Evolutionary conservation across 2,888 invertebrate genomes (phyloP), one percentile per base, ranked within the genome.

Genomic region (Lottia scabra): DNA sequence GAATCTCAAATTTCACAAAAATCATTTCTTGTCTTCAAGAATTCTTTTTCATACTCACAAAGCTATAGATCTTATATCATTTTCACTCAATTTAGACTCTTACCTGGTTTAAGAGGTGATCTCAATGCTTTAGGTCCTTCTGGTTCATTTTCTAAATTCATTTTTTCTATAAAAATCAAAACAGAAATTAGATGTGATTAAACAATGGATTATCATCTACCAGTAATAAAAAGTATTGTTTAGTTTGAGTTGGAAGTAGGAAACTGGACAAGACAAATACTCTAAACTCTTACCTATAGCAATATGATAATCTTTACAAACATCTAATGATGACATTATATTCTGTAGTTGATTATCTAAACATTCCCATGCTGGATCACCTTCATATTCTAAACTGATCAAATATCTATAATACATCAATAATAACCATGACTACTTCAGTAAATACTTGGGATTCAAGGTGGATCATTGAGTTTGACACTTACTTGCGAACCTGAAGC

Each of bases 281-380:
- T 10, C 19, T 38, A 27, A 6, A 45, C 12, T 67, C 67, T 65
- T 67, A 85, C 85, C 86, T 78, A 82, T 81, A 45, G 78, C 80
- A 5, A 93, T 90, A 91, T 94, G 91, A 89, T 92, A 90, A 89
- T 93, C 91, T 89, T 93, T 89, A 90, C 94, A 92, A 64, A 84
- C 81, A 27, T 81, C 78, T 46, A 89, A 83, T 63, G 87, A 74
- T 6, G 77, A 75, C 5, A 82, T 76, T 16, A 97, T 92, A 90
- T 95, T 96, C 69, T 94, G 93, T 75, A 95, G 94, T 77, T 96
- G 94, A 75, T 95, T 94, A 66, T 92, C 93, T 79, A 99, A 95
- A 4, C 97, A 98, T 78, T 96, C 95, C 99, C 99, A 99, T 0
- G 98, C 98, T 1, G 98, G 97, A 90, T 99, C 98, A 10, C 95